Evolutionary conservation across 2,113 vertebrate species (phyloP).

Genomic region (Nothoprocta pentlandii): DNA sequence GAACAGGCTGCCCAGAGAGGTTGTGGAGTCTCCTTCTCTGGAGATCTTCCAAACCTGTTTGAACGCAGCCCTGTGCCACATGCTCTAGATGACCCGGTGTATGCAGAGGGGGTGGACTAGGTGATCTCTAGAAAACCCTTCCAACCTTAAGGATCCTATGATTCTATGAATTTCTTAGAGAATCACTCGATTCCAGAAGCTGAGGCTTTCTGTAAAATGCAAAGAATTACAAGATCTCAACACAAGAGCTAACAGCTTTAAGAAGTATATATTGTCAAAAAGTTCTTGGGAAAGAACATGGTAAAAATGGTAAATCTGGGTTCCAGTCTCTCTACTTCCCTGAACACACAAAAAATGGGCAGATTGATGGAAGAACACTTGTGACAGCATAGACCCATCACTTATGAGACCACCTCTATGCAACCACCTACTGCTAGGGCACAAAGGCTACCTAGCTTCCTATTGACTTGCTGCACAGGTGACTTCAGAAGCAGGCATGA

Average conservation of each 20-base stretch:
- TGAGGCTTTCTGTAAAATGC: neutral
- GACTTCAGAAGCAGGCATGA: neutral
- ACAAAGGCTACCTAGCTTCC: neutral
- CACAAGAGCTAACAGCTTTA: neutral
- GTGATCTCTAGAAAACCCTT: no score
- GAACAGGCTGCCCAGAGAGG: no score
- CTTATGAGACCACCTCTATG: neutral
- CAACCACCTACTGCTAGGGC: neutral
- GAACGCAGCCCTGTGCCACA: no score
- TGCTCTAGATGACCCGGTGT: no score
- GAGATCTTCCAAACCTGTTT: no score
- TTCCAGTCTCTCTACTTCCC: neutral
- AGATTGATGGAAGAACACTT: neutral
- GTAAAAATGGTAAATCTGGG: neutral
- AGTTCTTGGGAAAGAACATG: neutral
- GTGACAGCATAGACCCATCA: neutral
- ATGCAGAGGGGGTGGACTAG: no score
- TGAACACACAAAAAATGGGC: neutral
- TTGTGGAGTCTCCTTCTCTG: no score
- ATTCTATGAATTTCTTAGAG: neutral
- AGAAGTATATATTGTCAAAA: neutral
- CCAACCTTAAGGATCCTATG: no score
- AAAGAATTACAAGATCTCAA: neutral
- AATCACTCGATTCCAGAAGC: neutral
- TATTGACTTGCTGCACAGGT: conserved; percentile 33